A percentile compares a stretch with the other conserved stretches of the same genome.
Evolutionary conservation across 2,797 vertebrate genomes (phyloP).

Genomic region (Epinephelus coioides): DNA sequence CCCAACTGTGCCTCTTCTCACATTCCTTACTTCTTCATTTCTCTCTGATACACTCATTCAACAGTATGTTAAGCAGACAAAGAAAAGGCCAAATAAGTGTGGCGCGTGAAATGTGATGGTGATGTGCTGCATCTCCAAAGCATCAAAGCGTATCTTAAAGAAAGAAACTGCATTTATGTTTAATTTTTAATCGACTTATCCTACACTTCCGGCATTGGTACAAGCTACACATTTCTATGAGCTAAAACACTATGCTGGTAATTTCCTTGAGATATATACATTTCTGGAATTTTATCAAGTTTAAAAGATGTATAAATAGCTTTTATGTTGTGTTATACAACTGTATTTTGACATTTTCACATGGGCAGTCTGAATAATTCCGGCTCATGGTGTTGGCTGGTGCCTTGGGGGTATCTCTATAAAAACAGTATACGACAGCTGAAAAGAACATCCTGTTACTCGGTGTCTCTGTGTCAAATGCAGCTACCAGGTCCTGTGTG

Average conservation of each 20-base stretch:
- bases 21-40: background rate
- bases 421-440: constrained; percentile 51
- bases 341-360: constrained; percentile 41
- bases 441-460: constrained; percentile 59
- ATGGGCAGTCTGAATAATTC: constrained; percentile 32
- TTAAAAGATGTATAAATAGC: background rate
- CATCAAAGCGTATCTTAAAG: background rate
- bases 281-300: background rate
- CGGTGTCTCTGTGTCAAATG: constrained; percentile 39
- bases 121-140: background rate
- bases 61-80: background rate
- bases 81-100: background rate
- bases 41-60: background rate
- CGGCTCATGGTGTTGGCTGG: constrained; percentile 17
- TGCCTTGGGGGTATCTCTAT: constrained; percentile 42
- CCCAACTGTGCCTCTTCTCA: constrained; percentile 23
- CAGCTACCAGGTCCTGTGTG: constrained; percentile 44
- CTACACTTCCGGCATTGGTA: background rate
- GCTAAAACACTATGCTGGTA: background rate
- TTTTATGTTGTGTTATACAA: constrained; percentile 20
- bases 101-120: background rate
- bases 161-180: constrained; percentile 3
- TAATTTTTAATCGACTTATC: background rate
- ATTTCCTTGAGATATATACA: background rate
- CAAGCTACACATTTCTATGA: background rate